phyloP scores from a whole-genome alignment of 2,888 invertebrate genomes.

The Microctonus aethiopoides region DNA sequence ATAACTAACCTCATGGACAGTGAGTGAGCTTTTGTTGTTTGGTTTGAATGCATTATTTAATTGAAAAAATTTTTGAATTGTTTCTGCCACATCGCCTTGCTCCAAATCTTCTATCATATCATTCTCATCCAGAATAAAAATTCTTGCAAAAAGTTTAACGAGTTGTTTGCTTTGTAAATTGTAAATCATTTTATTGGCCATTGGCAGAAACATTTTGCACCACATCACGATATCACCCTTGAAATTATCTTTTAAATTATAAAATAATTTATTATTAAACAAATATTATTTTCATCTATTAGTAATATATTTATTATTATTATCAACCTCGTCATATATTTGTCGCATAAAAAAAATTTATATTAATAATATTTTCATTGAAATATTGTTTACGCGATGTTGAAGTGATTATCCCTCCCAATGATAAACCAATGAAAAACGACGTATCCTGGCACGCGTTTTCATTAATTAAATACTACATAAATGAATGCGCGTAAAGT shows the following conservation, averaged over 20 bases:
- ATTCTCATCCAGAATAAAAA: constrained; percentile 79
- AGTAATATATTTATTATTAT: not conserved
- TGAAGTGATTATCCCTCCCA: not conserved
- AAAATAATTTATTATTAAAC: not conserved
- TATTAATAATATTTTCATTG: constrained; percentile 21
- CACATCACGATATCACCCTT: constrained; percentile 83
- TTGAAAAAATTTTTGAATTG: constrained; percentile 82
- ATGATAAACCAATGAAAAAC: not conserved
- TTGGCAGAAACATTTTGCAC: constrained; percentile 86
- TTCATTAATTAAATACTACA: constrained; percentile 6
- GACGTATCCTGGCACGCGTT: constrained; percentile 23
- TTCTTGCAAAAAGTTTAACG: constrained; percentile 85
- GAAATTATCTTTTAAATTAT: constrained; percentile 71
- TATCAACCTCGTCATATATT: constrained; percentile 1
- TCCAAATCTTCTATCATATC: constrained; percentile 89
- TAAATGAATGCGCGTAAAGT: not conserved
- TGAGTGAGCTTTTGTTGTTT: constrained; percentile 75
- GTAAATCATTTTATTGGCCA: constrained; percentile 85
- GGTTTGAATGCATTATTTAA: constrained; percentile 73
- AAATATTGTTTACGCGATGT: constrained; percentile 18
- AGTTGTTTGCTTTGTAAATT: constrained; percentile 94
- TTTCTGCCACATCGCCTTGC: constrained; percentile 91
- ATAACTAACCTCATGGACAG: constrained; percentile 72
- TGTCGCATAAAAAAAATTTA: not conserved
- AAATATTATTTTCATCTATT: not conserved